Evolutionary conservation across 2,888 invertebrate genomes (phyloP), one percentile per base, ranked within the genome.

Genomic region (Pegoplata infirma): DNA sequence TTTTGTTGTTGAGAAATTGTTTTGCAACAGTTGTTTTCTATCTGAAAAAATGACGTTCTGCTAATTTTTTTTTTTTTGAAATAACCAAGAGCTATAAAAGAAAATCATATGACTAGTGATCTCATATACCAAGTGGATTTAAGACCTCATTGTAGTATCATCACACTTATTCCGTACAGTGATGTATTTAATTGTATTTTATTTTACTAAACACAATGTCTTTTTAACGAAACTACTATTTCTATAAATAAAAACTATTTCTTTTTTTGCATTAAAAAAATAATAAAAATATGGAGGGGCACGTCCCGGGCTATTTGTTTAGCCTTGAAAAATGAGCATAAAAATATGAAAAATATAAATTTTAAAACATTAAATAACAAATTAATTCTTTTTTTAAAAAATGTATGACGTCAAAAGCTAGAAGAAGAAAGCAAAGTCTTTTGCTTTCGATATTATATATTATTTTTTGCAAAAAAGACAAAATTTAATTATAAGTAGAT

Each of bases 161-260:
- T 25, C n/a, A 25, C 10, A 51, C 10, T 40, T n/a, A n/a, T n/a
- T n/a, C n/a, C 10, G 14, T 17, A 56, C 12, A n/a, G 36, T 71
- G 63, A 76, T n/a, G 53, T 73, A 58, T 25, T 58, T 58, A 49
- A 14, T 40, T 47, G 19, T 25, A 56, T 44, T 46, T 44, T 47
- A 14, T 36, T 47, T 64, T 21, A 32, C 32, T 21, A 28, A 69
- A 76, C 56, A 21, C 44, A 66, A 71, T 58, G 59, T 36, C 53
- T 59, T 61, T 71, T 23, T n/a, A n/a, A n/a, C 36, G 25, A 55
- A 53, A 56, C 47, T 46, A 44, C 44, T 53, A 55, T 32, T 23
- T 28, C 53, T 19, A 63, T 19, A 56, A 47, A 55, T 55, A 59
- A 61, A 61, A 61, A 21, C 8, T 28, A 21, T 51, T 10, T 40